Base-by-base conservation (phyloP, 2,888 invertebrate species). In the Boloria selene region DNA sequence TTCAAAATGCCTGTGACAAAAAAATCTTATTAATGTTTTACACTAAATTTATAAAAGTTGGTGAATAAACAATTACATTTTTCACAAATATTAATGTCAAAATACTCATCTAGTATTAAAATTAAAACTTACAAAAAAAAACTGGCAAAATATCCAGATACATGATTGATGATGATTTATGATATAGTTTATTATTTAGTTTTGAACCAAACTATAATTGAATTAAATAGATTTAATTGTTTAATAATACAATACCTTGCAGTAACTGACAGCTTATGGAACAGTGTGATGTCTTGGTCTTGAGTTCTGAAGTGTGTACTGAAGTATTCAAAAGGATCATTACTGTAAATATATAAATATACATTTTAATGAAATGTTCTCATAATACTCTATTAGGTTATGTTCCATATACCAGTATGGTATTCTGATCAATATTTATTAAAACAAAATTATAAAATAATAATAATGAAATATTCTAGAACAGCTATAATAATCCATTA, bases 221-320 rank as follows among this genome's bases (percentile, higher is more conserved):
- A 7, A 26, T 2, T 3, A 31, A 14, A 26, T 31, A 0, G 1
- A 10, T n/a, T 31, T 31, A 7, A 6, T 56, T 45, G 13, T 22
- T 13, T 54, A 17, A 6, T 17, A 42, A 42, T 17, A 44, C 75
- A 83, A 85, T 86, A 97, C 95, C 96, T 95, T 69, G 96, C 94
- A 61, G 96, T 97, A 68, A 98, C 95, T 58, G 96, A 96, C 75
- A 97, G 93, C 83, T 97, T 97, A 81, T 97, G 97, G 82, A 96
- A 98, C 70, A 97, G 92, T 60, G 96, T 96, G 72, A 97, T 96
- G 81, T 97, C 97, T 80, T 97, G 96, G 79, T 96, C 97, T 77
- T 96, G 95, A 73, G 96, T 97, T 79, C 96, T 95, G 84, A 98
- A 98, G 73, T 95, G 96, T 52, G 86, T 82, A 61, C 95, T 94